Percentiles rank a stretch among this genome's conserved stretches.
Evolutionary conservation across 2,113 vertebrate genomes (phyloP).

Genomic region (Dromiciops gliroides): DNA sequence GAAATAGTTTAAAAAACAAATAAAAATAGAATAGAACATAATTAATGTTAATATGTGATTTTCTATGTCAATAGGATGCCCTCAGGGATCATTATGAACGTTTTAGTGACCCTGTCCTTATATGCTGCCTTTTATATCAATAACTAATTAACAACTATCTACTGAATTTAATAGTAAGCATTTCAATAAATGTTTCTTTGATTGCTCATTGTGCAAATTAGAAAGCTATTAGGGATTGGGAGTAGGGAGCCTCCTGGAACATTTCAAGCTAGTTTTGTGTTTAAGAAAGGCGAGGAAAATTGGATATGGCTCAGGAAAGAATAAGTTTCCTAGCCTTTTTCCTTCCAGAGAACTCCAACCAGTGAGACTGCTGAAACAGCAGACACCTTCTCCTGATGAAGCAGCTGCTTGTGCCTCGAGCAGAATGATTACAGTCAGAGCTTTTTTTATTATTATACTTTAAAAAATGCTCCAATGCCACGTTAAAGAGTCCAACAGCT

Average conservation of each 20-base stretch:
- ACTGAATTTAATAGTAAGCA: neutral
- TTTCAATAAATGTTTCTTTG: neutral
- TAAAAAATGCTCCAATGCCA: conserved; percentile 46
- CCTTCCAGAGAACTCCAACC: conserved; percentile 18
- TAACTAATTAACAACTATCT: neutral
- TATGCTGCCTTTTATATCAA: neutral
- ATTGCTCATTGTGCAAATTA: neutral
- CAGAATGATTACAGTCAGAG: conserved; percentile 68
- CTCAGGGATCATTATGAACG: neutral
- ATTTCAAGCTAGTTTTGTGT: neutral
- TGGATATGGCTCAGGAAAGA: no score
- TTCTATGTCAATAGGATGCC: neutral
- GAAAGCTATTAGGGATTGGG: neutral
- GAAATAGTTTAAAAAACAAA: neutral
- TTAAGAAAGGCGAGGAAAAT: rapidly evolving
- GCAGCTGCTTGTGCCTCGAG: conserved; percentile 76
- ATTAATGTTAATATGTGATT: neutral
- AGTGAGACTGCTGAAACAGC: conserved; percentile 73
- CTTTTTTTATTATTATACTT: conserved; percentile 74
- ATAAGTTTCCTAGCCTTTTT: no score
- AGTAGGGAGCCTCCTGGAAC: neutral
- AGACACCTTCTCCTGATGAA: conserved; percentile 70
- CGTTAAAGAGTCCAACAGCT: conserved; percentile 77
- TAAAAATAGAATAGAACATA: neutral
- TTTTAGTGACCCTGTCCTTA: neutral